These are phyloP conservation scores for Prunella himalayana DNA, from an alignment of 2,113 vertebrate genomes.

Conservation along the genomic window DNA sequence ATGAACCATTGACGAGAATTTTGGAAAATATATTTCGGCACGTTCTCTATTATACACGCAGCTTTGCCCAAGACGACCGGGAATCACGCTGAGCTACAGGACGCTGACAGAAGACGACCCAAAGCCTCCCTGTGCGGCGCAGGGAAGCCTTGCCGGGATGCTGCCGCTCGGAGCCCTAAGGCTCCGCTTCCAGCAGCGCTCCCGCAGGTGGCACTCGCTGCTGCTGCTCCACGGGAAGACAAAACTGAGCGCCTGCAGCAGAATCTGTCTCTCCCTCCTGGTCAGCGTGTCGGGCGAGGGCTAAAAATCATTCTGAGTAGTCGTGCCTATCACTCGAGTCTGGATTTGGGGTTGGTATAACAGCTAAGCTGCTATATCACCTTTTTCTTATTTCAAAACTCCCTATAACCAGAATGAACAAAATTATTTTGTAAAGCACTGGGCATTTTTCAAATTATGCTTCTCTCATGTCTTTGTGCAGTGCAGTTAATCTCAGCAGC, in stretches of 20 bases:
- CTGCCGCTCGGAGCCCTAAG: fast-evolving
- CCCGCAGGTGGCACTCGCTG: conserved; percentile 34
- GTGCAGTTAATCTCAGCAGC: not conserved
- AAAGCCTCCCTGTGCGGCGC: fast-evolving
- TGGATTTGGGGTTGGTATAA: not conserved
- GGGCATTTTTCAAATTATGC: not conserved
- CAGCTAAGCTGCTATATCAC: not conserved
- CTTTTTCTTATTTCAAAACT: not conserved
- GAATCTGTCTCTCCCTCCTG: not conserved
- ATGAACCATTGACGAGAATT: fast-evolving
- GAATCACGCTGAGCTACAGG: fast-evolving
- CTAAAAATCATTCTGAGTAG: not conserved
- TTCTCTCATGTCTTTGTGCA: not conserved
- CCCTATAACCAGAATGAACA: not conserved
- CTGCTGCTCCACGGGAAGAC: not conserved
- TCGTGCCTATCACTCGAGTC: not conserved
- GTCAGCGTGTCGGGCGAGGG: not conserved
- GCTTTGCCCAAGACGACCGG: not conserved
- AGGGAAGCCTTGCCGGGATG: fast-evolving
- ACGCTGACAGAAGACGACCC: not conserved
- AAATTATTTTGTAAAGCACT: not conserved
- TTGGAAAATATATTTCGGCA: not conserved
- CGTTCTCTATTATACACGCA: fast-evolving
- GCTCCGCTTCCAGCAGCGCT: not conserved
- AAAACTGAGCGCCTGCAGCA: fast-evolving